phyloP scores from a whole-genome alignment of 2,888 invertebrate genomes.

The Drosophila niveifrons region DNA sequence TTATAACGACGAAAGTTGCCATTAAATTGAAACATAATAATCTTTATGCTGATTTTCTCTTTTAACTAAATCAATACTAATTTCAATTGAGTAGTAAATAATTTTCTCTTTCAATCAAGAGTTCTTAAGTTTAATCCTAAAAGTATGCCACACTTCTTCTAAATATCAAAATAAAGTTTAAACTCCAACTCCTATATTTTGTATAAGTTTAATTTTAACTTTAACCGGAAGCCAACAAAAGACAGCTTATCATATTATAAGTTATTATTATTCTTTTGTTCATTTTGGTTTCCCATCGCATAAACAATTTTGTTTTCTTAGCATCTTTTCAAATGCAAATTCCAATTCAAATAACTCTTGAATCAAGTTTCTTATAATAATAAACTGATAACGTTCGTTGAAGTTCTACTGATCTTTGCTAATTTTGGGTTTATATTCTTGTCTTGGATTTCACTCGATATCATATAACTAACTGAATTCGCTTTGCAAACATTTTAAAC shows the following conservation, averaged over 20 bases:
- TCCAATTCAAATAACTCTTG: neutral
- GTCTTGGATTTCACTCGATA: neutral
- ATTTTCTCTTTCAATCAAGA: no score
- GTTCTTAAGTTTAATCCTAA: neutral
- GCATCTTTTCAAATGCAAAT: neutral
- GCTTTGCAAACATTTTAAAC: neutral
- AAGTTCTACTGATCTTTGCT: neutral
- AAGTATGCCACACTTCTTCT: neutral
- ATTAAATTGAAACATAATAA: no score
- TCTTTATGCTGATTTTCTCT: no score
- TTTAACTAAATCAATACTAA: no score
- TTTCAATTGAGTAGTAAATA: no score
- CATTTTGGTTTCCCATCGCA: neutral
- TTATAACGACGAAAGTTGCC: no score
- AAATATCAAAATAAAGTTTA: neutral
- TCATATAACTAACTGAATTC: neutral
- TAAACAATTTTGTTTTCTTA: neutral
- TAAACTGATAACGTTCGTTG: neutral
- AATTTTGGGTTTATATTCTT: neutral
- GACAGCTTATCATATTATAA: neutral
- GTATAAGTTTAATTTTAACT: neutral
- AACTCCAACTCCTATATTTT: neutral
- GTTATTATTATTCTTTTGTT: neutral
- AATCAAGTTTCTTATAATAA: conserved; percentile 1
- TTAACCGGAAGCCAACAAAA: neutral